Evolutionary conservation across 2,888 invertebrate genomes (phyloP), one percentile per base, ranked within the genome.

Genomic region (Cremastinae sp.): DNA sequence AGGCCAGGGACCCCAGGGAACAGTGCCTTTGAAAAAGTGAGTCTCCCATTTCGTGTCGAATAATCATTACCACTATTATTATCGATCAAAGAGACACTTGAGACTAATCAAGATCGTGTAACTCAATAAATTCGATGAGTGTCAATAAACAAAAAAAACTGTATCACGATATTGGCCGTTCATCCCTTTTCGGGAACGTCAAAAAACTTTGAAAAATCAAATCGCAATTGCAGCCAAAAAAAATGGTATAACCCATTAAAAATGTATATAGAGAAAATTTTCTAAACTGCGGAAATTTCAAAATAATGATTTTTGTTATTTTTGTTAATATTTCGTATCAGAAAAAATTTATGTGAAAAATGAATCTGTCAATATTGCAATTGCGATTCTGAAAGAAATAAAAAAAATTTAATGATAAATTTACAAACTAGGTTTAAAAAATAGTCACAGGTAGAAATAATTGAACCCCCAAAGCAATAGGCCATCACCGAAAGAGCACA

Each of bases 11-110:
- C 93, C 91, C 93, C 94, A 91, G 93, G 95, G 93, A 95, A 96
- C 94, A 97, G 96, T 97, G 96, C 97, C 97, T 96, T 96, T 97
- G 94, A 97, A 97, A 94, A 97, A 97, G 97, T 97, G 92, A 96
- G 96, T 95, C 81, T 85, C 83, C 78, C 81, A 62, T 53, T 78
- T 61, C 59, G 64, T 73, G 65, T 45, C 16, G 36, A 74, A 64
- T 56, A 49, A 41, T 64, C 43, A 68, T 58, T 66, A 70, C 56
- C 45, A 58, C 18, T 43, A 51, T 45, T 5, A 68, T 56, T 53
- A 53, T 41, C 38, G 62, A 70, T 70, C 28, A 58, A 64, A 28
- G 28, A 54, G 3, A 20, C 7, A 71, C 56, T 41, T 20, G 64
- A 51, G 58, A 22, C 10, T 53, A 18, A 34, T 12, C 28, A 28